phyloP scores from a whole-genome alignment of 2,797 vertebrate genomes.

The Neosilurus mollespiculum region DNA sequence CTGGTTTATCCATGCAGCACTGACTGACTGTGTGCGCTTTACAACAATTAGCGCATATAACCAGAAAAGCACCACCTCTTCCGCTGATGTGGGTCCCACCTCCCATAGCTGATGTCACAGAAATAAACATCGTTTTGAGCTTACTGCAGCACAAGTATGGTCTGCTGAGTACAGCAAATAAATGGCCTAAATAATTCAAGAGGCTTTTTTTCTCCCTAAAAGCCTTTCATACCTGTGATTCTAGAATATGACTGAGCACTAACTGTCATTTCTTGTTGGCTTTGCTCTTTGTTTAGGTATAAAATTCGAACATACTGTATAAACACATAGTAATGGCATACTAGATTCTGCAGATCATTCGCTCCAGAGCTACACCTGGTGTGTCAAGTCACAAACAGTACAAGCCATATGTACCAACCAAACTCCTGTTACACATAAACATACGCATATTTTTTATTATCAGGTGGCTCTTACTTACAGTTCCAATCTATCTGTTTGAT shows the following conservation, averaged over 20 bases:
- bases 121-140: constrained; percentile 60
- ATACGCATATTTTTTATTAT: too few relatives aligned
- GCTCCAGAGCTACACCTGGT: background rate
- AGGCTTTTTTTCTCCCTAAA: constrained; percentile 70
- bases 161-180: constrained; percentile 66
- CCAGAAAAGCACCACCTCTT: constrained; percentile 38
- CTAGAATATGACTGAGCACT: constrained; percentile 51
- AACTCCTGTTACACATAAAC: too few relatives aligned
- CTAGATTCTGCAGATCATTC: background rate
- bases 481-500: too few relatives aligned
- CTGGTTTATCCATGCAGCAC: constrained; percentile 56
- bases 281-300: constrained; percentile 31
- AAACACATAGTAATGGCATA: constrained; percentile 6
- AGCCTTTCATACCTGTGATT: constrained; percentile 67
- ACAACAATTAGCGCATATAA: constrained; percentile 64
- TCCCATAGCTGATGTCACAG: constrained; percentile 61
- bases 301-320: constrained; percentile 28
- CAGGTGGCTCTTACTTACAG: too few relatives aligned
- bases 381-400: background rate
- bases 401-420: background rate
- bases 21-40: constrained; percentile 59
- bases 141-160: constrained; percentile 75
- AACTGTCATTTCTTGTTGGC: constrained; percentile 51
- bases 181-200: constrained; percentile 87
- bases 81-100: constrained; percentile 46